Base-by-base conservation (phyloP, 2,113 vertebrate species). In the Hippocampus mohnikei region DNA sequence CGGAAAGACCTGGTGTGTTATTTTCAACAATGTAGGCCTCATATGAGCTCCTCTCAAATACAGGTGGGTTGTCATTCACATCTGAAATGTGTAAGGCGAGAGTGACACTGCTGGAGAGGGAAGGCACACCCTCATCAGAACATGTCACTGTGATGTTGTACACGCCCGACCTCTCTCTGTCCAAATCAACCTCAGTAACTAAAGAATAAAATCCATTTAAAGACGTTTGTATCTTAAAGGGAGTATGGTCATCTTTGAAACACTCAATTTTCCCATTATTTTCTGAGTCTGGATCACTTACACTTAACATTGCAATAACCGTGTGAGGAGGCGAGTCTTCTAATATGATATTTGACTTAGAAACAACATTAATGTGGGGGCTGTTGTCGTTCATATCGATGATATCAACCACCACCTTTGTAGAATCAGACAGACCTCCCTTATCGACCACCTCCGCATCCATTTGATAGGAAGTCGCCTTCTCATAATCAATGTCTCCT, bases 201-300 rank as follows among this genome's bases (percentile, higher is more conserved):
- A 94, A 76, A 21, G 86, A 93, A 60, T 92, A 94, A 44, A 93
- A 94, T 29, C 86, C 90, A 25, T 78, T 89, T 2, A 84, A 65
- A 4, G 63, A 25, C 1, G n/a, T 27, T 65, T 67, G 46, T 80
- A 67, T 93, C 27, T 69, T 0, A 76, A 95, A 95, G 0, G 88
- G 89, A 0, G 89, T 2, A 10, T 55, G 67, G 0, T 76, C 81
- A 5, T 71, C 70, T 0, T 94, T 71, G 52, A 70, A 74, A 50
- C 93, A 94, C 0, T 90, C 70, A 0, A 94, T 88, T 0, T 73
- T 72, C 0, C 85, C 83, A 1, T 87, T 87, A 60, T 85, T 66
- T 8, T 7, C 81, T 0, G 78, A 60, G 10, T 87, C 85, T 0
- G 1, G 0, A 9, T 87, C 82, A 1, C 79, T 73, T 8, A 81